A percentile compares a stretch with the other conserved stretches of the same genome.
Evolutionary conservation across 92 coral and sea anemone species (phyloP).

Genomic region (Nematostella vectensis): DNA sequence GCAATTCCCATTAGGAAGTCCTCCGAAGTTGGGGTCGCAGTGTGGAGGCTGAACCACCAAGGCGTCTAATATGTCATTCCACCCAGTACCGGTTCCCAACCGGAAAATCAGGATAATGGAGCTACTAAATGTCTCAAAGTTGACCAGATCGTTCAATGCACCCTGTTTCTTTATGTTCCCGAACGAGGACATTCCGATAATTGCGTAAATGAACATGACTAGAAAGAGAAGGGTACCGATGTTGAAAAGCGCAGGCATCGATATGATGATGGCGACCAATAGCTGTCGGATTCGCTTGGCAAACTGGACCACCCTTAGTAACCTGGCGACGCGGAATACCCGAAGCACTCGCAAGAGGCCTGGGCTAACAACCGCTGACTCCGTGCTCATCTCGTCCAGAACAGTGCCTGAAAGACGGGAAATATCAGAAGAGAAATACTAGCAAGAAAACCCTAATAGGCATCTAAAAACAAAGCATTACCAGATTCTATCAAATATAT

Average conservation of each 20-base stretch:
- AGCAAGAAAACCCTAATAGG: neutral
- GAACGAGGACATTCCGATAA: constrained; percentile 86
- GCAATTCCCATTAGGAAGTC: constrained; percentile 71
- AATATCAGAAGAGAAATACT: neutral
- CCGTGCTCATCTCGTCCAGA: constrained; percentile 45
- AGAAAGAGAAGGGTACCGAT: constrained; percentile 80
- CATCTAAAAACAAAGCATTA: too few relatives aligned
- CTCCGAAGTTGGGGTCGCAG: constrained; percentile 62
- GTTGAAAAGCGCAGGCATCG: constrained; percentile 84
- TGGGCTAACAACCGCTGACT: constrained; percentile 52
- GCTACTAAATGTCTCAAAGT: constrained; percentile 78
- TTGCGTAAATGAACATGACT: constrained; percentile 85
- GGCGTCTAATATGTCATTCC: constrained; percentile 78
- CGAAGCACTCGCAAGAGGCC: constrained; percentile 87
- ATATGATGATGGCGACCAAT: constrained; percentile 73
- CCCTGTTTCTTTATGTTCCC: constrained; percentile 77
- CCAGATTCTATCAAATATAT: neutral
- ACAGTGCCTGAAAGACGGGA: constrained; percentile 36
- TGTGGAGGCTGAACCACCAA: constrained; percentile 75
- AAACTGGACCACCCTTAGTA: constrained; percentile 75
- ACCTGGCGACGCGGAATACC: constrained; percentile 79
- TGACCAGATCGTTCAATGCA: constrained; percentile 67
- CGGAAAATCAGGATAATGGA: constrained; percentile 84
- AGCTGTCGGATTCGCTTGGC: constrained; percentile 91
- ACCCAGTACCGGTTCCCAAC: constrained; percentile 78